A percentile compares a stretch with the other conserved stretches of the same genome.
phyloP scores from a whole-genome alignment of 2,113 vertebrate species.

The Formicarius rufipectus region DNA sequence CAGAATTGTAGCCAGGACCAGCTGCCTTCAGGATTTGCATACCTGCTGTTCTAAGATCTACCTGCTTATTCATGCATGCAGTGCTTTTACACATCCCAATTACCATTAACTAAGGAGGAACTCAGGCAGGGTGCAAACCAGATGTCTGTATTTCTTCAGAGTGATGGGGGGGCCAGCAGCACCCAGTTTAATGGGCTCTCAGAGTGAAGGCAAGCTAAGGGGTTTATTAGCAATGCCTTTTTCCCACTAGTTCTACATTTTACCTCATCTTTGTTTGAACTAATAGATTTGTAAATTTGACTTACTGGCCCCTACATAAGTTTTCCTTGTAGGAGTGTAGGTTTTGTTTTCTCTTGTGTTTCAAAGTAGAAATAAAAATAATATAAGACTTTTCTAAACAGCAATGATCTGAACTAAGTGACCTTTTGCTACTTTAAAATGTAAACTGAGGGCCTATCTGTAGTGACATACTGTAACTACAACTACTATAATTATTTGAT shows the following conservation, averaged over 20 bases:
- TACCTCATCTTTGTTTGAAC: background rate
- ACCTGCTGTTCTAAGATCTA: conserved; percentile 14
- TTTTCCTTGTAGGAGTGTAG: background rate
- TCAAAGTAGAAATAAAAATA: background rate
- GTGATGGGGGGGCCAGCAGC: background rate
- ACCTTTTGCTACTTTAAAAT: background rate
- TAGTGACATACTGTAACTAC: background rate
- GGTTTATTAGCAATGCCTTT: background rate
- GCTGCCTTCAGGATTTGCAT: conserved; percentile 21
- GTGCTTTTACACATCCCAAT: background rate
- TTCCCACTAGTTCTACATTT: background rate
- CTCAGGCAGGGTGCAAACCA: conserved; percentile 29
- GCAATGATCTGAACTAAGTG: background rate
- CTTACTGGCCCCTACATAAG: background rate
- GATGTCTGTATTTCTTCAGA: conserved; percentile 3
- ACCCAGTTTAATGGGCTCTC: background rate
- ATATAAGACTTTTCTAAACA: background rate
- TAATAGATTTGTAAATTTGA: background rate
- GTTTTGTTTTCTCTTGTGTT: background rate
- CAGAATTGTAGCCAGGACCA: background rate
- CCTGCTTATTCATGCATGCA: conserved; percentile 44
- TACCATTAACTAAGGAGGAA: conserved; percentile 39
- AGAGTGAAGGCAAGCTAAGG: background rate
- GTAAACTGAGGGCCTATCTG: background rate
- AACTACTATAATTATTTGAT: background rate